Conservation (phyloP, 2,888 invertebrate genomes). For the Alentia gelatinosa region DNA sequence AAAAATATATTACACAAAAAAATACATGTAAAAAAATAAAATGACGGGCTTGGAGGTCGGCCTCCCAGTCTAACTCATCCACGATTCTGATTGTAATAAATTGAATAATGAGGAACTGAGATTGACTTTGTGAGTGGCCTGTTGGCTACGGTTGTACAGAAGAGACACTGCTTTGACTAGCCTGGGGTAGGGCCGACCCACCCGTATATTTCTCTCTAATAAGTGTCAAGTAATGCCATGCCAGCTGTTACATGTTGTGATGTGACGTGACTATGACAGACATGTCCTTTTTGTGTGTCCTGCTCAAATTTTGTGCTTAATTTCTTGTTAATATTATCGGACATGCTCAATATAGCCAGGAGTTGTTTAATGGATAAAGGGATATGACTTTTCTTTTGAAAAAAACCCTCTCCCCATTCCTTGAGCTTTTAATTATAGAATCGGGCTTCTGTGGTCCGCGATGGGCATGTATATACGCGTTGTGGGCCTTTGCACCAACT, state of each 20-base stretch:
- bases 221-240: slow-evolving; percentile 19
- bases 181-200: neutral
- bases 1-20: neutral
- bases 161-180: neutral
- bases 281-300: slow-evolving; percentile 19
- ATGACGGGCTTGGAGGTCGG: neutral
- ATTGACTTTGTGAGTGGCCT: slow-evolving; percentile 15
- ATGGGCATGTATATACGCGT: neutral
- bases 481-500: slow-evolving; percentile 1
- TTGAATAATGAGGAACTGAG: neutral
- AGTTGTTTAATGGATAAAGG: neutral
- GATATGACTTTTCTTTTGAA: neutral
- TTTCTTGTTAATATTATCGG: slow-evolving; percentile 22
- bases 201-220: neutral
- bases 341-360: slow-evolving; percentile 39
- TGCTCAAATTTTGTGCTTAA: slow-evolving; percentile 48
- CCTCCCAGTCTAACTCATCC: neutral
- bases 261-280: neutral
- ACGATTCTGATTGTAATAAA: neutral
- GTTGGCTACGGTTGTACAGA: neutral
- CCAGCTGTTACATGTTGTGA: slow-evolving; percentile 23
- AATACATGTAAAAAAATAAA: neutral
- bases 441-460: neutral
- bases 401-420: neutral
- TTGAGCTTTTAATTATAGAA: slow-evolving; percentile 6